phyloP scores from a whole-genome alignment of 1,140 invertebrate species.

The Caenorhabditis elegans region WBcel235 BX284604.4:9103001-9103500 shows the following conservation, averaged over 20 bases:
- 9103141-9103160: no score
- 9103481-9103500: no score
- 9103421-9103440: conserved; percentile 80
- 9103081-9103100: conserved; percentile 67
- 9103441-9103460: conserved; percentile 77
- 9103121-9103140: no score
- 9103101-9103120: no score
- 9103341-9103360: no score
- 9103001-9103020: conserved; percentile 75
- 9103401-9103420: conserved; percentile 76
- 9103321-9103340: no score
- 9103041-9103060: no score
- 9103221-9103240: conserved; percentile 71
- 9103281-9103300: conserved; percentile 78
- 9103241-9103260: conserved; percentile 79
- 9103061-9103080: no score
- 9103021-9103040: not conserved
- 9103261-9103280: conserved; percentile 85
- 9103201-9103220: no score
- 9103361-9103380: conserved; percentile 34
- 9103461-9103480: no score
- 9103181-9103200: conserved; percentile 80
- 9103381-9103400: conserved; percentile 73
- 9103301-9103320: conserved; percentile 48
- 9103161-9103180: no score